These are phyloP conservation scores for Amitus sp. DNA, from an alignment of 2,888 invertebrate genomes.

Conservation along the genomic window DNA sequence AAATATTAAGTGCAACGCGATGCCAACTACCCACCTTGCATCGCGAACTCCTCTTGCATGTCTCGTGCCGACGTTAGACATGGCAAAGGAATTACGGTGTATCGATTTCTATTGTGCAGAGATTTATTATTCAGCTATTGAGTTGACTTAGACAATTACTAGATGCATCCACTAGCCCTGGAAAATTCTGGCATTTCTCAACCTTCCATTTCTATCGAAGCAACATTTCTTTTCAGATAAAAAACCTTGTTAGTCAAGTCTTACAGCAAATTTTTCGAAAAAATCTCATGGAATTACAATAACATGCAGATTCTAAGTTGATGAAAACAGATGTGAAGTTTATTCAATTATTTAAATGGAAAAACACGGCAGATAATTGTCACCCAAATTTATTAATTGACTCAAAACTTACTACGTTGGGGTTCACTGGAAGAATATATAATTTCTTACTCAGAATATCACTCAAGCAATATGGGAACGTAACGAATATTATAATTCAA, in stretches of 20 bases:
- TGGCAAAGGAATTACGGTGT: constrained; percentile 32
- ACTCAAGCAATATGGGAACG: constrained; percentile 55
- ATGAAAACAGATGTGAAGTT: too few relatives aligned
- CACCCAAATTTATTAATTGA: constrained; percentile 57
- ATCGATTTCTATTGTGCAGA: constrained; percentile 39
- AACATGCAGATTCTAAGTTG: too few relatives aligned
- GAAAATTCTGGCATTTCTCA: neutral
- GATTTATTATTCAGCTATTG: constrained; percentile 30
- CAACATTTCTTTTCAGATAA: too few relatives aligned
- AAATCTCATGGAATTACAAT: too few relatives aligned
- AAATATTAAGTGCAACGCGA: constrained; percentile 60
- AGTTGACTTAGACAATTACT: constrained; percentile 16
- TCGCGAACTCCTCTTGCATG: constrained; percentile 54
- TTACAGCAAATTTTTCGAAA: neutral
- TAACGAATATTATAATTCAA: constrained; percentile 55
- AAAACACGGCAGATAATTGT: constrained; percentile 48
- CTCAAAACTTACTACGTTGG: constrained; percentile 51
- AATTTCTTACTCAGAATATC: constrained; percentile 59
- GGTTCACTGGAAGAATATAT: constrained; percentile 53
- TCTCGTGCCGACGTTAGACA: constrained; percentile 28
- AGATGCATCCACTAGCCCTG: constrained; percentile 1
- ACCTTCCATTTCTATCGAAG: too few relatives aligned
- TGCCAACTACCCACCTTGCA: constrained; percentile 46
- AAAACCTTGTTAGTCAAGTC: too few relatives aligned
- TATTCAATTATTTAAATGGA: constrained; percentile 57